Conservation (phyloP, 2,888 invertebrate genomes). For the Ditula angustiorana region DNA sequence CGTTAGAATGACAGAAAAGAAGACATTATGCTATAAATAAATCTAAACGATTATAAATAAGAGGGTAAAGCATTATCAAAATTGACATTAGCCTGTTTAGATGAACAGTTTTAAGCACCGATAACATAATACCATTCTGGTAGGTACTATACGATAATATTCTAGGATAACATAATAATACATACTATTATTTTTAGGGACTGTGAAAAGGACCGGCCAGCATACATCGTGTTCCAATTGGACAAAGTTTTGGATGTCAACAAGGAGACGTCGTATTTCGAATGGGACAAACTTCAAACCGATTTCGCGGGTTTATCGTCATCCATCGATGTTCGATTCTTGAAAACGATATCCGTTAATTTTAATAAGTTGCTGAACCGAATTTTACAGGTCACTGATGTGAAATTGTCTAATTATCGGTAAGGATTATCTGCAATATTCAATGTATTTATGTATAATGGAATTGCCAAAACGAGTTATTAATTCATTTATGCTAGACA, state of each 20-base stretch:
- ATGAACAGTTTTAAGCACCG: too few relatives aligned
- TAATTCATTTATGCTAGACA: too few relatives aligned
- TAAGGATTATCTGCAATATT: constrained; percentile 43
- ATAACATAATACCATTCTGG: too few relatives aligned
- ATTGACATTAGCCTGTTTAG: too few relatives aligned
- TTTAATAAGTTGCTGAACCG: constrained; percentile 85
- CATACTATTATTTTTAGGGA: constrained; percentile 79
- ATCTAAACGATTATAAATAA: too few relatives aligned
- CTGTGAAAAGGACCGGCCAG: constrained; percentile 89
- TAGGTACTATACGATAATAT: too few relatives aligned
- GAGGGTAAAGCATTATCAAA: too few relatives aligned
- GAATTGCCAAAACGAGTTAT: too few relatives aligned
- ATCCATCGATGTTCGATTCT: constrained; percentile 79
- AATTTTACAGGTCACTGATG: constrained; percentile 83
- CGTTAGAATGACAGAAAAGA: too few relatives aligned
- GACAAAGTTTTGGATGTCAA: constrained; percentile 89
- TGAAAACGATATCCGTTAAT: constrained; percentile 84
- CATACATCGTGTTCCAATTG: constrained; percentile 90
- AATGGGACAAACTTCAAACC: constrained; percentile 86
- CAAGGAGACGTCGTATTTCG: constrained; percentile 87
- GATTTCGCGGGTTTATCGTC: constrained; percentile 82
- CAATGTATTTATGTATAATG: too few relatives aligned
- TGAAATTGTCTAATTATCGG: constrained; percentile 87
- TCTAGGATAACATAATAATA: too few relatives aligned
- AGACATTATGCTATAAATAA: too few relatives aligned